phyloP scores from a whole-genome alignment of 2,797 vertebrate genomes.

The Pantherophis alleghaniensis region DNA sequence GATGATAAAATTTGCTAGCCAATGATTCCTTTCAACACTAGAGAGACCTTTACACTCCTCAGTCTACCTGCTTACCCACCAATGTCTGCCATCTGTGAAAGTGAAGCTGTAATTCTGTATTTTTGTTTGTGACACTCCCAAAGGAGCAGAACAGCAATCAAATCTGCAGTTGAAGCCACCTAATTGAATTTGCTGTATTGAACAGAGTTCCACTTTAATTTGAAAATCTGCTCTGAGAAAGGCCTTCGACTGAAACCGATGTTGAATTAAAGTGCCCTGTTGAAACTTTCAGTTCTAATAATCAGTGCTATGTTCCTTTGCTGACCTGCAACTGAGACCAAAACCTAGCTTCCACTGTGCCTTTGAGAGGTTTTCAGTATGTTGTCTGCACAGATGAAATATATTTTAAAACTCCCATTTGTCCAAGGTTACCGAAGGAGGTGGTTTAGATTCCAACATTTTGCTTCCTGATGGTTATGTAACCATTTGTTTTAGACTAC shows the following conservation, averaged over 20 bases:
- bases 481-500: slow-evolving; percentile 17
- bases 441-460: not conserved
- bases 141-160: not conserved
- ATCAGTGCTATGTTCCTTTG: not conserved
- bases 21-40: not conserved
- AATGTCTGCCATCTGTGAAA: not conserved
- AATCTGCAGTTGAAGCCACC: not conserved
- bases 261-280: not conserved
- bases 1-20: not conserved
- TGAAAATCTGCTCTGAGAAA: not conserved
- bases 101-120: not conserved
- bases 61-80: not conserved
- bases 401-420: not conserved
- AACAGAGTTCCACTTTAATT: not conserved
- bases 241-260: not conserved
- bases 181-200: not conserved
- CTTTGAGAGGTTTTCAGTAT: not conserved
- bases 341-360: not conserved
- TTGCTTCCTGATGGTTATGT: not conserved
- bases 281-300: not conserved
- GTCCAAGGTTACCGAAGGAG: not conserved
- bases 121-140: not conserved
- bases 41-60: not conserved
- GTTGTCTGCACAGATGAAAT: not conserved
- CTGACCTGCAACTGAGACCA: not conserved